These are phyloP conservation scores for Euproctis similis DNA, from an alignment of 2,888 invertebrate species.

Conservation along the genomic window DNA sequence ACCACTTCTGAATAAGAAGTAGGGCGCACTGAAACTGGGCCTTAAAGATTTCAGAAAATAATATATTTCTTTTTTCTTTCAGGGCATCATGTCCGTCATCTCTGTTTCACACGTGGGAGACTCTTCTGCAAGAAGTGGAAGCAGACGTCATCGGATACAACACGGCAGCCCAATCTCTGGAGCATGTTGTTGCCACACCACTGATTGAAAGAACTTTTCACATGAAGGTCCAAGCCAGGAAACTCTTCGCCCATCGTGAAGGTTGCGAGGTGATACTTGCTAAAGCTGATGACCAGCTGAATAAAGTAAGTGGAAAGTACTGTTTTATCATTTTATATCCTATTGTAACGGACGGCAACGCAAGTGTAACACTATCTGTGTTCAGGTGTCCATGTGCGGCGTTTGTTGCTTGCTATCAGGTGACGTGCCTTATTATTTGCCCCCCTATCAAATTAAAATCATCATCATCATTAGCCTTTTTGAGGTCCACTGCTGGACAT, in stretches of 20 bases:
- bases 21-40: too few relatives aligned
- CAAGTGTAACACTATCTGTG: too few relatives aligned
- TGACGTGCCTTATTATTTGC: too few relatives aligned
- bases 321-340: too few relatives aligned
- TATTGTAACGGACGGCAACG: too few relatives aligned
- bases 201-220: constrained; percentile 91
- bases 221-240: constrained; percentile 92
- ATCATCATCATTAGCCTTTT: too few relatives aligned
- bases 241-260: constrained; percentile 92
- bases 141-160: constrained; percentile 90
- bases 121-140: constrained; percentile 91
- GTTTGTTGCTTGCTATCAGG: too few relatives aligned
- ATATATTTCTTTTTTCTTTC: constrained; percentile 15
- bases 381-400: too few relatives aligned
- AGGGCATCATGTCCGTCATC: constrained; percentile 86
- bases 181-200: constrained; percentile 85
- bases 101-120: constrained; percentile 93
- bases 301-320: constrained; percentile 39
- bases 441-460: too few relatives aligned
- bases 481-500: too few relatives aligned
- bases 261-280: constrained; percentile 90
- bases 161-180: constrained; percentile 88
- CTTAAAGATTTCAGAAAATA: too few relatives aligned
- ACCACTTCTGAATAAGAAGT: too few relatives aligned
- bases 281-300: constrained; percentile 81